These are phyloP conservation scores for Hypsopygia costalis DNA, from an alignment of 2,888 invertebrate genomes.

Conservation along the genomic window DNA sequence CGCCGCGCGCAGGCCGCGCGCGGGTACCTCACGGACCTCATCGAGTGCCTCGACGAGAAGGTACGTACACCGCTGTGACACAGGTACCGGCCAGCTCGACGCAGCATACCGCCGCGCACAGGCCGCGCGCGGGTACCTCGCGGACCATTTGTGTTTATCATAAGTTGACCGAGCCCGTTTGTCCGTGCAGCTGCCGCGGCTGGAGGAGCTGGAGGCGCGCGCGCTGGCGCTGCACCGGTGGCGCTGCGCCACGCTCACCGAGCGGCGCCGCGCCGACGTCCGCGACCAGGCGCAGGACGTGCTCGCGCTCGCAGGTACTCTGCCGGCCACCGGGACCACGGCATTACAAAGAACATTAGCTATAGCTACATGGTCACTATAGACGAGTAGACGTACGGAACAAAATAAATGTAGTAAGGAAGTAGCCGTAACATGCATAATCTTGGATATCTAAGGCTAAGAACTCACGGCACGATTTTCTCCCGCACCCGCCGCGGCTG, in stretches of 20 bases:
- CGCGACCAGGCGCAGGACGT: constrained; percentile 97
- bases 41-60: constrained; percentile 99
- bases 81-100: constrained; percentile 82
- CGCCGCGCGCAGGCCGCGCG: constrained; percentile 96
- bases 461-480: no score
- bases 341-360: no score
- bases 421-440: no score
- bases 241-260: constrained; percentile 87
- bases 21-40: constrained; percentile 96
- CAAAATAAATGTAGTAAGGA: no score
- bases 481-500: no score
- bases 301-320: constrained; percentile 82
- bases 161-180: no score
- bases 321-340: no score
- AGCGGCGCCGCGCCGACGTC: constrained; percentile 94
- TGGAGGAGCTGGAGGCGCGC: constrained; percentile 89
- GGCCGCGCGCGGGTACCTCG: constrained; percentile 96
- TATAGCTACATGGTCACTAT: no score
- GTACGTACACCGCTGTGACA: no score
- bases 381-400: no score
- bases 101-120: constrained; percentile 96
- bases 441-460: no score
- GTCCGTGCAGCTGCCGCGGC: constrained; percentile 80
- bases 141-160: no score
- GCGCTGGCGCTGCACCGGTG: constrained; percentile 86